Base-by-base conservation (phyloP, 2,797 vertebrate species). In the Hydrolagus colliei region DNA sequence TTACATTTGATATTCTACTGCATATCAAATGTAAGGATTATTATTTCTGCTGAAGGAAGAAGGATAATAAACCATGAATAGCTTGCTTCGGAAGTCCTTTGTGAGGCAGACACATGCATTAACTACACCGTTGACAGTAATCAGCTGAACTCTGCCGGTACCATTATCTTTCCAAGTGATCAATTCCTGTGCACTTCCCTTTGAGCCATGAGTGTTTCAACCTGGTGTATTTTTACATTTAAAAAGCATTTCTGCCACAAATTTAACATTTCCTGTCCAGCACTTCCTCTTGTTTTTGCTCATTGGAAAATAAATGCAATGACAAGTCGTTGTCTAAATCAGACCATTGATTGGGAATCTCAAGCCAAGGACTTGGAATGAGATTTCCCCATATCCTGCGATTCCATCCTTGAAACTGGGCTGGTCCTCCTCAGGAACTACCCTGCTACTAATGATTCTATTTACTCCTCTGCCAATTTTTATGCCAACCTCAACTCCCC, bases 241-340 rank as follows among this genome's bases (percentile, higher is more conserved):
- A 32, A 9, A 63, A 18, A 71, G 68, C 68, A 65, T 84, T 84
- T 18, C 27, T 41, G 65, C 65, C 52, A 35, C 18, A 71, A 84
- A 71, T 68, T 6, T 52, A 41, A 35, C n/a, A 41, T 84, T 52
- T 71, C 65, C 18, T 52, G 18, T 84, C 71, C 79, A 71, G 65
- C 27, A 84, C 79, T 84, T 84, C 79, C 79, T 71, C 65, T 41
- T 84, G 65, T 11, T 52, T 67, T 67, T 84, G 32, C 65, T 67
- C 32, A 20, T 61, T 67, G 78, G 35, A 80, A 80, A 63, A 67
- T 32, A 16, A 63, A 16, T 1, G 8, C 35, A 27, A 65, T 82
- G 12, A 9, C 32, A 82, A 35, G 10, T 75, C 73, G 35, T 35
- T 75, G 2, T 35, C 14, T 18, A 13, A 73, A 11, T 73, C 4